Base-by-base conservation (phyloP, 2,888 invertebrate species). In the Agelastica alni region DNA sequence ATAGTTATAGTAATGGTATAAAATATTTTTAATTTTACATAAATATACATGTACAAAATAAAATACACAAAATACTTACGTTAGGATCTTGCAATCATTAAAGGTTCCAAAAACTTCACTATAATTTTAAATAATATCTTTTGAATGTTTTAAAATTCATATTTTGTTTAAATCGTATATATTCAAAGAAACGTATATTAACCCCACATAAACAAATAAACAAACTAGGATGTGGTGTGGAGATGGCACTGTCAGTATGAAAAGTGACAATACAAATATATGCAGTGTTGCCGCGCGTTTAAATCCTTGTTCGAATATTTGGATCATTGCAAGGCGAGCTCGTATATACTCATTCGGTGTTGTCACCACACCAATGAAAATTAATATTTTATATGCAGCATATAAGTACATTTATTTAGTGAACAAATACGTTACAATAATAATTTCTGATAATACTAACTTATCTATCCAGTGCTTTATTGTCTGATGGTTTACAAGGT, bases 121-220 rank as follows among this genome's bases (percentile, higher is more conserved):
- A 10, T 9, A 37, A 10, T 18, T 18, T 10, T 37, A 12, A 20
- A 12, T 5, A 14, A 4, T 3, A 18, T 17, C 18, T n/a, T 37
- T 12, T n/a, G 7, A 20, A 17, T 16, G 18, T 37, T 39, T 48
- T 32, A 16, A 39, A 39, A 48, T 37, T 30, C 48, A 48, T 48
- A 48, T 39, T 48, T 48, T 39, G 39, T 39, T 48, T 7, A 18
- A 48, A 31, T 39, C 20, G 17, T 43, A 31, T 17, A 18, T 39
- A 39, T 30, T 30, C 48, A 12, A 18, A 48, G n/a, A 37, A 48
- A 31, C 39, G 32, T 26, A 48, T 39, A 48, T 48, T 48, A 48
- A 48, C 48, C 48, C 48, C 48, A 48, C 39, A 48, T 37, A 37
- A 37, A 48, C 39, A 48, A 48, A 37, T 37, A 48, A 48, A 48